Evolutionary conservation across 2,113 vertebrate species (phyloP), one percentile per base, ranked within the genome.

Genomic region (Nothocercus julius): DNA sequence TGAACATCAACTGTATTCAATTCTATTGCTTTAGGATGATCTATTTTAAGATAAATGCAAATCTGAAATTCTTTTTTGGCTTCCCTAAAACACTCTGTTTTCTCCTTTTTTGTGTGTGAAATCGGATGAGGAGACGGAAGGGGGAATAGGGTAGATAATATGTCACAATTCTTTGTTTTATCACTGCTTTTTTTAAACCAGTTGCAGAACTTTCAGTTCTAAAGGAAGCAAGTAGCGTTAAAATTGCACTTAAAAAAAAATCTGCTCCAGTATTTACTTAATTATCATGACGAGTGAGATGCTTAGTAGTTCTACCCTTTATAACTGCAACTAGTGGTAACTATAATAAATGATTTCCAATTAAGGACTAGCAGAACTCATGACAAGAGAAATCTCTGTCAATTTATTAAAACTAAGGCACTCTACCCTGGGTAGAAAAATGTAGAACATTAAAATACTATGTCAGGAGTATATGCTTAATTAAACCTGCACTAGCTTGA

Each of bases 281-380:
- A 83, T 89, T 67, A 25, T 68, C 47, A 40, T 53, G 32, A 91
- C 62, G 69, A 22, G 40, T 44, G 53, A 89, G 63, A 38, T 92
- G 24, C 47, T 83, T 66, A 18, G 27, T 25, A 4, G 11, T 16
- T 44, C 10, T 72, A 20, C 5, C 25, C 17, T 92, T 92, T 68
- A n/a, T 72, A 88, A 82, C 25, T 68, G 54, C 17, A 83, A 20
- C 10, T 87, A 94, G 21, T 82, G 9, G 19, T 87, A 89, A 81
- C 58, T 49, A 61, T 75, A 89, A 93, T 74, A 70, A 88, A 94
- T 93, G 47, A 24, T 66, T 93, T 93, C 63, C 69, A 90, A 89
- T 95, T 95, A 96, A 81, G n/a, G 69, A 69, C 53, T 80, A 82
- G 38, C 49, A 95, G 92, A 92, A 91, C 40, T 68, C 69, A 82